Evolutionary conservation across 2,888 invertebrate genomes (phyloP), one percentile per base, ranked within the genome.

Genomic region (Microctonus aethiopoides): DNA sequence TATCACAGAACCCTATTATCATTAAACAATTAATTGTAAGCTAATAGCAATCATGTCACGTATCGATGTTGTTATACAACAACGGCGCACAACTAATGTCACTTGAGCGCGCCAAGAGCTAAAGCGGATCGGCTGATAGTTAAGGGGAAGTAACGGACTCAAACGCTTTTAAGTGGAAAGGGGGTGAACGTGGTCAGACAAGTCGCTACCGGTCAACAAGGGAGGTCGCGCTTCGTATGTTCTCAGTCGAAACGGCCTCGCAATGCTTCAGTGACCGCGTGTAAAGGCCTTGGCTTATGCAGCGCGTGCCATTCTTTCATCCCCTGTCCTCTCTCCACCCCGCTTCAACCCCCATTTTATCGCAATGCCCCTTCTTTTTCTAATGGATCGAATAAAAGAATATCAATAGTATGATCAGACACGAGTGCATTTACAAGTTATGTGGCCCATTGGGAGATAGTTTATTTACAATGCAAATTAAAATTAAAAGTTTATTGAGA

Each of bases 271-370:
- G 60, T 68, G 65, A 62, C 67, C 72, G 69, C 72, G 71, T 69
- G 71, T 64, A 73, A 71, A 77, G 74, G 74, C 74, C 77, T 76
- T 73, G 71, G 74, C 74, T 71, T 71, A 65, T 73, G 74, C 67
- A 74, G 72, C 77, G 77, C 75, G 76, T 77, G 77, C 74, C 76
- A 70, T 75, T 73, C 71, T 76, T 76, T 68, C 65, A 71, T 72
- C 76, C 75, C 68, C 70, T n/a, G 46, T 72, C 56, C 72, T 67
- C 70, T 29, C 29, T 29, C 29, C 29, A n/a, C n/a, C n/a, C n/a
- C n/a, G n/a, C 29, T 7, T 5, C 29, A 7, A 29, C 63, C 39
- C 67, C 56, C 60, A n/a, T 24, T 64, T 29, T 60, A 63, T 61
- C 68, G 57, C 59, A 57, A 24, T 60, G 54, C 26, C 22, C 22